Base-by-base conservation (phyloP, 2,888 invertebrate species). In the Iphiclides podalirius region DNA sequence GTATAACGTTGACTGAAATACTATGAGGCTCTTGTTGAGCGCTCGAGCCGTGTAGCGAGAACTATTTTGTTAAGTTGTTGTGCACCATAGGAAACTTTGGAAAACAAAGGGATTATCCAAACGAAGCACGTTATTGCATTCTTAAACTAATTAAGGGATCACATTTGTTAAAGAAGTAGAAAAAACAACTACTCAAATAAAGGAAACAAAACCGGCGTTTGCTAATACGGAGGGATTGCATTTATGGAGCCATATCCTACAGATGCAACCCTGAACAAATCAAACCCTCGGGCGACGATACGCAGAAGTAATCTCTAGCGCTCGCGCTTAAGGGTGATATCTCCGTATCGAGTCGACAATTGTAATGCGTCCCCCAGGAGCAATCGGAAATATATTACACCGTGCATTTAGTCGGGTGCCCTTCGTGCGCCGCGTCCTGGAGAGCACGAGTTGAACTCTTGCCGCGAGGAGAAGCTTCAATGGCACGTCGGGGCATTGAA, bases 401-500 rank as follows among this genome's bases (percentile, higher is more conserved):
- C 16, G 26, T 49, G 38, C 41, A 48, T 54, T 51, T 52, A 52
- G 55, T 46, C 44, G n/a, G n/a, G n/a, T 15, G 45, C 45, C 52
- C 49, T 47, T 41, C 52, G 43, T 47, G 44, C 52, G 8, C 39
- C 55, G 57, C 60, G 59, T 49, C 57, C 61, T 60, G 60, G 61
- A 59, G 59, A 66, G 60, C 66, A 60, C 62, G 60, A 65, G 61
- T 61, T 65, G 58, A 59, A 64, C 63, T 58, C 59, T 58, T 56
- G 53, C 61, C 58, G 59, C 62, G 59, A 62, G 58, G 59, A 61
- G 59, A 61, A 63, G 77, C 77, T 80, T 85, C 84, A 85, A 84
- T 84, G 84, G 63, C n/a, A n/a, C n/a, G n/a, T n/a, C n/a, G n/a
- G n/a, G 65, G 72, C 84, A 79, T 82, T 82, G 80, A 82, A 77